phyloP scores from a whole-genome alignment of 2,113 vertebrate species.

The Podarcis cretensis region DNA sequence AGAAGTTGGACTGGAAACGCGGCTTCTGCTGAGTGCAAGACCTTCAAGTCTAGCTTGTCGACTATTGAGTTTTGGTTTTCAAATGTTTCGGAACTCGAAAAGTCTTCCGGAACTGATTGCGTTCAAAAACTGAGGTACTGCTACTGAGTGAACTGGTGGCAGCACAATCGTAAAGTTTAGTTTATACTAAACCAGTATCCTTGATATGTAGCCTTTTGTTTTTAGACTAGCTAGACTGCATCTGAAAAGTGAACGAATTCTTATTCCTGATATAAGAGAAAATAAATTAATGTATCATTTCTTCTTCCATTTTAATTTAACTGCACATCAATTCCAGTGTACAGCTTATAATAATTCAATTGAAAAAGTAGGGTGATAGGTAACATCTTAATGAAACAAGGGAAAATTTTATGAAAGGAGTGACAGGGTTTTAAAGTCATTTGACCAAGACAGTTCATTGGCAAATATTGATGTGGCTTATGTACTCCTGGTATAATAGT shows the following conservation, averaged over 20 bases:
- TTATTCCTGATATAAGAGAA: background rate
- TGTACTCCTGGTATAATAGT: background rate
- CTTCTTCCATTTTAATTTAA: background rate
- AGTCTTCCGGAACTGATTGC: too few relatives aligned
- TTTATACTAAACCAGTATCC: too few relatives aligned
- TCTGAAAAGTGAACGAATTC: background rate
- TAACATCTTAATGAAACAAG: background rate
- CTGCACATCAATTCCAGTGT: background rate
- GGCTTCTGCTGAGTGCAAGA: too few relatives aligned
- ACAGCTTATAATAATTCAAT: background rate
- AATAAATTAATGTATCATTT: background rate
- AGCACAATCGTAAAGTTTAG: too few relatives aligned
- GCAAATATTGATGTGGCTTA: background rate
- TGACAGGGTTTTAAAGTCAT: background rate
- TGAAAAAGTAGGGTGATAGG: background rate
- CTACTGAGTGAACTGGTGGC: too few relatives aligned
- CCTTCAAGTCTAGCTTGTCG: too few relatives aligned
- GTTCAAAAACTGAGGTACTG: too few relatives aligned
- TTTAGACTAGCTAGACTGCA: background rate
- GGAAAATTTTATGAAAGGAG: background rate
- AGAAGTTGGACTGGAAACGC: too few relatives aligned
- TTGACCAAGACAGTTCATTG: background rate
- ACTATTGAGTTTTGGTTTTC: too few relatives aligned
- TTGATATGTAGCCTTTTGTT: background rate
- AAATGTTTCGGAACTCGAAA: too few relatives aligned